Evolutionary conservation across 2,113 vertebrate species (phyloP).

Genomic region (Sorex fumeus): DNA sequence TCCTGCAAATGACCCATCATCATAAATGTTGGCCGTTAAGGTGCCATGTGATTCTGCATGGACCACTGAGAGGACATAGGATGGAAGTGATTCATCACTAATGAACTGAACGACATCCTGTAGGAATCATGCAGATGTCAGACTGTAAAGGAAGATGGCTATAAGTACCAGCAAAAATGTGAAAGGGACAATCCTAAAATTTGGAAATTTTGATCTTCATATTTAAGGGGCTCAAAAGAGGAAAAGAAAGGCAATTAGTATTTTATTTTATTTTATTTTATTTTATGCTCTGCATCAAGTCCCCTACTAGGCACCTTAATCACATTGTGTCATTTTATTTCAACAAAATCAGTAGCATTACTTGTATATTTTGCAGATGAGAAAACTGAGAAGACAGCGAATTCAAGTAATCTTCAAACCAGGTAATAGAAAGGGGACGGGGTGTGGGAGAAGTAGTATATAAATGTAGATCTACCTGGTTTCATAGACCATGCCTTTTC

Average conservation of each 20-base stretch:
- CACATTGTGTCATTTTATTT: background rate
- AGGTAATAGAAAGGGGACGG: background rate
- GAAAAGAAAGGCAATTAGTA: background rate
- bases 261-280: background rate
- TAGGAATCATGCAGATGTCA: background rate
- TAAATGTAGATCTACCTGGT: background rate
- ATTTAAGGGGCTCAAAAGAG: too few species aligned
- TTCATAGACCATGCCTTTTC: background rate
- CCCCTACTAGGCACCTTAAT: background rate
- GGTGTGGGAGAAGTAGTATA: background rate
- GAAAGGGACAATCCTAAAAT: background rate
- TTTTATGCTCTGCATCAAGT: background rate
- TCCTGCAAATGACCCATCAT: slow-evolving; percentile 60
- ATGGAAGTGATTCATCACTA: slow-evolving; percentile 42
- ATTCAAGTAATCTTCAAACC: slow-evolving; percentile 24
- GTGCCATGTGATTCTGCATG: slow-evolving; percentile 19
- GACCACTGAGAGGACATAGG: slow-evolving; percentile 14
- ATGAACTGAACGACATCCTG: slow-evolving; percentile 32
- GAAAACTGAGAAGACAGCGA: slow-evolving; percentile 6
- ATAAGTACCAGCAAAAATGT: background rate
- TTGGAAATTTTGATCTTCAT: background rate
- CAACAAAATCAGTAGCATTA: background rate
- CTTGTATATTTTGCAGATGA: background rate
- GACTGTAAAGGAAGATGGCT: background rate
- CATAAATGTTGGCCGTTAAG: slow-evolving; percentile 63